These are phyloP conservation scores for Metellina segmentata DNA, from an alignment of 2,888 invertebrate species.

Conservation along the genomic window DNA sequence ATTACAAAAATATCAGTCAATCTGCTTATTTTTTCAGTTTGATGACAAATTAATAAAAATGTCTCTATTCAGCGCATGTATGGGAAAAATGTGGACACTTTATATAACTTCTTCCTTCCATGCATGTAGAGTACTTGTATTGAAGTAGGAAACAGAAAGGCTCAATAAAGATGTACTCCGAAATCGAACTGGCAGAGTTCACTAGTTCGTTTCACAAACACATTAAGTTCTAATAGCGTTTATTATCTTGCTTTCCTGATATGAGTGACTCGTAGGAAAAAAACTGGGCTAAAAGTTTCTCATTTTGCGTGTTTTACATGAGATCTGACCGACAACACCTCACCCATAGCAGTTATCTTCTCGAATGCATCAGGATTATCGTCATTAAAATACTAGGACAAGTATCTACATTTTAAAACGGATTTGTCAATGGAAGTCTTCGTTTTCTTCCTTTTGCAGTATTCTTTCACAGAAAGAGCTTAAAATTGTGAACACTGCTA, in stretches of 20 bases:
- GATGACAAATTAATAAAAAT: conserved; percentile 62
- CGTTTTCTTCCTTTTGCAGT: conserved; percentile 66
- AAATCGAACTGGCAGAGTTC: conserved; percentile 58
- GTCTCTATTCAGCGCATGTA: conserved; percentile 52
- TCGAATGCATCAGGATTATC: conserved; percentile 69
- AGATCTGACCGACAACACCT: conserved; percentile 74
- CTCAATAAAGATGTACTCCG: conserved; percentile 35
- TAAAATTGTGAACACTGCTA: conserved; percentile 71
- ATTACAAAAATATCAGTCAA: conserved; percentile 74
- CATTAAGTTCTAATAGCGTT: conserved; percentile 32
- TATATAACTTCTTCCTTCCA: conserved; percentile 35
- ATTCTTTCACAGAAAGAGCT: conserved; percentile 76
- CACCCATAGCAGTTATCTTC: conserved; percentile 76
- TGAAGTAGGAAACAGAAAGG: conserved; percentile 65
- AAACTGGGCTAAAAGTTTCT: conserved; percentile 54
- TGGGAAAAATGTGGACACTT: conserved; percentile 54
- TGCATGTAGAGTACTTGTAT: conserved; percentile 53
- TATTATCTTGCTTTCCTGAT: conserved; percentile 62
- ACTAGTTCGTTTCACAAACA: conserved; percentile 36
- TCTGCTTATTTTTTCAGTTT: conserved; percentile 56
- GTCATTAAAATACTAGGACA: conserved; percentile 69
- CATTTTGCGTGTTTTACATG: conserved; percentile 49
- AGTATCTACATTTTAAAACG: conserved; percentile 71
- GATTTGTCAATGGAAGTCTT: conserved; percentile 67
- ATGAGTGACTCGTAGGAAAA: conserved; percentile 72